Base-by-base conservation (phyloP, 2,888 invertebrate species). In the Galerucella nymphaeae region DNA sequence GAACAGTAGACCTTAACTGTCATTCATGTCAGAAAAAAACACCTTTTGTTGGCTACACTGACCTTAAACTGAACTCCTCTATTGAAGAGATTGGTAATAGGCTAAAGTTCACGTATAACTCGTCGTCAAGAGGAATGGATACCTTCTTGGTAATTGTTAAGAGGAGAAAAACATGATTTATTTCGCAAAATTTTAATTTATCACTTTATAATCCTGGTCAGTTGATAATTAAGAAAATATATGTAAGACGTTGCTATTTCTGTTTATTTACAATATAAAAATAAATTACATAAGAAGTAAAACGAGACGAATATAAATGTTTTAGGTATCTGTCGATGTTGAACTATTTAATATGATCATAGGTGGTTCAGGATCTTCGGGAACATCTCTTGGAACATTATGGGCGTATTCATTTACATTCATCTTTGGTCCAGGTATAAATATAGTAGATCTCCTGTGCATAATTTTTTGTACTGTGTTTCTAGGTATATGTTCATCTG, bases 241-340 rank as follows among this genome's bases (percentile, higher is more conserved):
- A 2, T 4, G n/a, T 14, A 48, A 48, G 6, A n/a, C n/a, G 30
- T 30, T 8, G 30, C n/a, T 48, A 14, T 48, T 48, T n/a, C 8
- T 48, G 14, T 48, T 48, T 48, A 48, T 48, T 48, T 48, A 45
- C 14, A 48, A 48, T 48, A 48, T 48, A 48, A 48, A 48, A 48
- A 48, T 48, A 48, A 48, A 48, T 48, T n/a, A 48, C 30, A 30
- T 8, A 30, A 30, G 6, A 8, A n/a, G 48, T 48, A 48, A 48
- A 48, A 48, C n/a, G 14, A 48, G 48, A n/a, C n/a, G 14, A 48
- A 48, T 48, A n/a, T 48, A 48, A n/a, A n/a, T 1, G n/a, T 23
- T 23, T 23, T n/a, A 48, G n/a, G 48, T 48, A 48, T 48, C 48
- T 48, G 48, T 48, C 14, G 48, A 48, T 48, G 48, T 48, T 5